Base-by-base conservation (phyloP, 2,113 vertebrate species). In the Colius striatus region DNA sequence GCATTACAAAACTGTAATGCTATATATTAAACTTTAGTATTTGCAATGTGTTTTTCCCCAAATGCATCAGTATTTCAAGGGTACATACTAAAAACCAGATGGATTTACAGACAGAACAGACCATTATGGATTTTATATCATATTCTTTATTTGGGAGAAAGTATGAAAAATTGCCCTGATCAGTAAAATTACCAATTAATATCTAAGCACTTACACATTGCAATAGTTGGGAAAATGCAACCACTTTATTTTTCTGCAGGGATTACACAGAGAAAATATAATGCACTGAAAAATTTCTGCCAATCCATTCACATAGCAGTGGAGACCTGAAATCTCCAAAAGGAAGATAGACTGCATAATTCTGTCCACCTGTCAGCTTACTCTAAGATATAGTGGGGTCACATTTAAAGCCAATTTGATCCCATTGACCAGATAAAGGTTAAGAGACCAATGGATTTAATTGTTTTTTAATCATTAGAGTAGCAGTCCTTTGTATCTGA, bases 111-210 rank as follows among this genome's bases (percentile, higher is more conserved):
- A 93, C 65, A 57, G 72, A 84, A 48, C 18, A 50, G 54, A 29
- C 15, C 9, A 2, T 65, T 90, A 45, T 3, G 9, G 34, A 38
- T 90, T 87, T 92, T 45, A 50, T 36, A 75, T 60, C 1, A 38
- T 45, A 48, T 47, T 95, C 76, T n/a, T 82, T 66, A 15, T 74
- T 94, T 80, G 53, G 90, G n/a, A 90, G 30, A 80, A 74, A 76
- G 60, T 20, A 65, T 27, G 45, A 81, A 94, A 88, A 84, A 65
- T 30, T 57, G 9, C 17, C 36, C 13, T 63, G 21, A 74, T 63
- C 84, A n/a, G 15, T 83, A 71, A 88, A 93, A 92, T 71, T 83
- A 16, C 16, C 38, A 67, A 68, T 91, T 94, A 91, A 91, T 84
- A 55, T 57, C 34, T 36, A 55, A 83, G 45, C 23, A 45, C 13